phyloP scores from a whole-genome alignment of 1,140 invertebrate species.

The Reticulitermes speratus region DNA sequence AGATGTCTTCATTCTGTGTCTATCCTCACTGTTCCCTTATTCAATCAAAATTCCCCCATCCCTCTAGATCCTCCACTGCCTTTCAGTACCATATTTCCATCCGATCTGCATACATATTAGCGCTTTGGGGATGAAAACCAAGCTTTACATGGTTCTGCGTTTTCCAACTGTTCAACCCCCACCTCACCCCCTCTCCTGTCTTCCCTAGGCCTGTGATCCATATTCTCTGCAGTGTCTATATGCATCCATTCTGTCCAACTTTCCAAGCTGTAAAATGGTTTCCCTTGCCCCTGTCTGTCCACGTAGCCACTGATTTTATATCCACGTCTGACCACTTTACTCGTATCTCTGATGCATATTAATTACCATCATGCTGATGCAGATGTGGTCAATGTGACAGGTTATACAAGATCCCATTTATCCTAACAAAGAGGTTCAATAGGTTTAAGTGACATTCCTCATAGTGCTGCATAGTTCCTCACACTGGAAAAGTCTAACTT shows the following conservation, averaged over 20 bases:
- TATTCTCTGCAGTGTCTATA: background rate
- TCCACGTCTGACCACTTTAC: background rate
- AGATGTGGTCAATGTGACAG: background rate
- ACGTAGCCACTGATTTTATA: background rate
- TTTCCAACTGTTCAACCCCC: constrained; percentile 4
- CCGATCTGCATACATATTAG: constrained; percentile 18
- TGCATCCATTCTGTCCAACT: background rate
- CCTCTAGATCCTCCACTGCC: background rate
- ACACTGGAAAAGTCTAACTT: too few species aligned
- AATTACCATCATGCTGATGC: background rate
- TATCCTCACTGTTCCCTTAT: background rate
- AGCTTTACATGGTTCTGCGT: background rate
- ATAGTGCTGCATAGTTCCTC: too few species aligned
- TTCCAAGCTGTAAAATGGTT: background rate
- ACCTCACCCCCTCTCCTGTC: too few species aligned
- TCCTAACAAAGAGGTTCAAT: too few species aligned
- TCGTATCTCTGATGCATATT: background rate
- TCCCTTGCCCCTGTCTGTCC: background rate
- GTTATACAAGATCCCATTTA: too few species aligned
- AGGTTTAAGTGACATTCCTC: too few species aligned
- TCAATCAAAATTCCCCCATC: background rate
- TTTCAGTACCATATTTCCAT: constrained; percentile 13
- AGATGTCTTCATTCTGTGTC: too few species aligned
- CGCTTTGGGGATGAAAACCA: constrained; percentile 17
- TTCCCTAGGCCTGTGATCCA: too few species aligned